Conservation (phyloP, 1,140 invertebrate genomes). For the Bilobella aurantiaca region DNA sequence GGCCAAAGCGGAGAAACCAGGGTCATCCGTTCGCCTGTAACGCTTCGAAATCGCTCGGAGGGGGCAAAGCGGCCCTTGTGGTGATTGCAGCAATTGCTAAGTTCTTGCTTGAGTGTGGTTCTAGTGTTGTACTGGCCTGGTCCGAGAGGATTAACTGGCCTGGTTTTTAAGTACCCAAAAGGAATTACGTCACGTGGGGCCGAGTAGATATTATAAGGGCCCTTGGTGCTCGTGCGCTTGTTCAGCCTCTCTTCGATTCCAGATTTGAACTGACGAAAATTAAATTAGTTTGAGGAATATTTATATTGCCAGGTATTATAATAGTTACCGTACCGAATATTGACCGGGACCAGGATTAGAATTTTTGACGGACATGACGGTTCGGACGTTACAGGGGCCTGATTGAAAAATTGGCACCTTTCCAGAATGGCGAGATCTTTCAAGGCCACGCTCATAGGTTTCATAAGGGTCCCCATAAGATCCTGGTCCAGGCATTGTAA, state of each 20-base stretch:
- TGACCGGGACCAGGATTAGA: not conserved
- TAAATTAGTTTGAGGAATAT: not conserved
- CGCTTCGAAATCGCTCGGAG: not conserved
- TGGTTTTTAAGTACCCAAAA: not conserved
- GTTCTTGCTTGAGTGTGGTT: not conserved
- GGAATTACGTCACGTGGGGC: not conserved
- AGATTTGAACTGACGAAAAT: not conserved
- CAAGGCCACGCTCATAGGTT: no score
- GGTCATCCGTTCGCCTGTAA: constrained; percentile 13
- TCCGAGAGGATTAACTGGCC: not conserved
- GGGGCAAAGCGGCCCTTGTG: not conserved
- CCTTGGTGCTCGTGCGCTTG: not conserved
- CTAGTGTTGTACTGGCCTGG: not conserved
- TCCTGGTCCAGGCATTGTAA: constrained; percentile 11
- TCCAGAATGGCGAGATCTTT: no score
- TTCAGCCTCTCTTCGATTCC: not conserved
- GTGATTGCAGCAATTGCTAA: constrained; percentile 10
- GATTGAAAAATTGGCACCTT: constrained; percentile 8
- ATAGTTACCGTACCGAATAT: not conserved
- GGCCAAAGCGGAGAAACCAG: constrained; percentile 13
- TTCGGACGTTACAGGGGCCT: constrained; percentile 13
- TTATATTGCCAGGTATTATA: not conserved
- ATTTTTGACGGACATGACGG: not conserved
- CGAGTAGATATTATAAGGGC: constrained; percentile 11
- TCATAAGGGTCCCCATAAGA: constrained; percentile 15